Base-by-base conservation (phyloP, 2,888 invertebrate species). In the Stegophylla sp. region DNA sequence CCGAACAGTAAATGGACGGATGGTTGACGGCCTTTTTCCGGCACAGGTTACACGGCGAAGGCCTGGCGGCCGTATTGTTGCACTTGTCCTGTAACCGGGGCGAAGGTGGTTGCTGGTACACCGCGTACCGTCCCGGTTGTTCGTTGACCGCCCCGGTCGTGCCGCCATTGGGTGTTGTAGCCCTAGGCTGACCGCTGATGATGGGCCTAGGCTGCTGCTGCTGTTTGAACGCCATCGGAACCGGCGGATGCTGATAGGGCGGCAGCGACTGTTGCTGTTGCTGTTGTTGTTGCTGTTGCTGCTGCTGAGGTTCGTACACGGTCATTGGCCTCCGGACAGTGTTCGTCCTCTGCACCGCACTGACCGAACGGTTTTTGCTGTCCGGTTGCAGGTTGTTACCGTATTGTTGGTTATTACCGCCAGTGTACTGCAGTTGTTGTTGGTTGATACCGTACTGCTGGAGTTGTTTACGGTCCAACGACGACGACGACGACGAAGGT, bases 1-100 rank as follows among this genome's bases (percentile, higher is more conserved):
- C 95, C 72, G 92, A 89, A 87, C 96, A 97, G 86, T 96, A 96
- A 84, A 92, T 90, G 51, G 92, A 91, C 17, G 94, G 93, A 20
- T 92, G 90, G 71, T 89, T 90, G 23, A 95, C 92, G 83, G 91
- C 90, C 85, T 94, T 94, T 86, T 96, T 96, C 82, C 94, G 90
- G 87, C 96, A 97, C 84, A 97, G 89, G 87, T 94, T 93, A 86
- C 96, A 96, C 82, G 92, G 91, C 13, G 90, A 88, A 82, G 92
- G 91, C 84, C 91, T 89, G 88, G 85, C 12, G 87, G 86, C 34
- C 84, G 82, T 0, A n/a, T n/a, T 87, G 87, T 59, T 12, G 67
- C 59, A 45, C 74, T 83, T 64, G 45, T 74, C 53, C 61, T 76
- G 72, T 48, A 73, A 53, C 43, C 66, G 34, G 7, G 90, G 87